phyloP scores from a whole-genome alignment of 2,797 vertebrate genomes.

The Gouania willdenowi region DNA sequence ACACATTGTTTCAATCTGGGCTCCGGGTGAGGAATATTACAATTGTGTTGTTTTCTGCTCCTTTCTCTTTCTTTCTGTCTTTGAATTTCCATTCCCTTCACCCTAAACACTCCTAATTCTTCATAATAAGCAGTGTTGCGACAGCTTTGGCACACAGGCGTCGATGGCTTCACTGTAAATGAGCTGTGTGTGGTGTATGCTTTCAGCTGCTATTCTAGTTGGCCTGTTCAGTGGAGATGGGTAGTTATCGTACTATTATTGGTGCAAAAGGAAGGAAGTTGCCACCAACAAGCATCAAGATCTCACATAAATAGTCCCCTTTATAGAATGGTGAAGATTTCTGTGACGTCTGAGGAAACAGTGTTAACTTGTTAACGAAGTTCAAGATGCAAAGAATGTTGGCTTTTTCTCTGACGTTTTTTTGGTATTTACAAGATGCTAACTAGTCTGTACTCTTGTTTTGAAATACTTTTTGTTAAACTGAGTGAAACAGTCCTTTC shows the following conservation, averaged over 20 bases:
- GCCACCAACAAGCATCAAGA: too few species aligned
- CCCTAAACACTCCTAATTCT: constrained; percentile 71
- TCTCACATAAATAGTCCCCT: too few species aligned
- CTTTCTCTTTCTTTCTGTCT: constrained; percentile 5
- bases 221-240: constrained; percentile 51
- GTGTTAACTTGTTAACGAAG: too few species aligned
- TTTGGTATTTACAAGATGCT: too few species aligned
- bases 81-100: constrained; percentile 47
- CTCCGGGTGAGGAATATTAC: constrained; percentile 53
- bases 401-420: too few species aligned
- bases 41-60: constrained; percentile 33
- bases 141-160: constrained; percentile 71
- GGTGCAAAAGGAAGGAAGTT: too few species aligned
- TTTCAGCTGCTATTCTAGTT: constrained; percentile 49
- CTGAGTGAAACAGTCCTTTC: too few species aligned
- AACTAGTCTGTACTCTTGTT: too few species aligned
- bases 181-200: constrained; percentile 48
- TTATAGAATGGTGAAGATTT: too few species aligned
- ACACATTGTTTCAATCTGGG: constrained; percentile 55
- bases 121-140: constrained; percentile 69
- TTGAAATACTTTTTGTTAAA: too few species aligned
- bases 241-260: constrained; percentile 51
- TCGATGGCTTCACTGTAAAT: constrained; percentile 68
- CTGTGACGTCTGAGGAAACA: too few species aligned
- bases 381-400: too few species aligned